Evolutionary conservation across 2,797 vertebrate genomes (phyloP), one percentile per base, ranked within the genome.

Genomic region (Microhierax caerulescens): DNA sequence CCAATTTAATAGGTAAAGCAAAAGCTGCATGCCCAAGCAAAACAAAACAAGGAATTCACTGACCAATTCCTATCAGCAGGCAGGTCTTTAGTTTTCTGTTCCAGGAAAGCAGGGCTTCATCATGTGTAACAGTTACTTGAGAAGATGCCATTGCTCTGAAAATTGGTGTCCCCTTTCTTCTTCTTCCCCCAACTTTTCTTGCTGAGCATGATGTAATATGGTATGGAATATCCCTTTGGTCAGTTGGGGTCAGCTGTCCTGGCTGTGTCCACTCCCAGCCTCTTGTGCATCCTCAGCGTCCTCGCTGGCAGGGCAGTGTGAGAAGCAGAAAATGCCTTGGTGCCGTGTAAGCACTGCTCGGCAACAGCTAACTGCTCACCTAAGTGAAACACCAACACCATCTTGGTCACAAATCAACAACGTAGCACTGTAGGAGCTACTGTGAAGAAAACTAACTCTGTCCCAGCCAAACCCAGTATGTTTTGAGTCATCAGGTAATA

Each of bases 51-150:
- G 43, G 43, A 43, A 43, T 19, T 19, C 3, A 32, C 39, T 74
- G 54, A 7, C 36, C 18, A 36, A 4, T 39, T 57, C 10, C 12
- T n/a, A 28, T 45, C 1, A 0, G 2, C 30, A 56, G 11, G 10
- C 10, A 39, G 21, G 8, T 64, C 30, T 36, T 70, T 36, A 59
- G 7, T 30, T 59, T 53, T 34, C 45, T 18, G 10, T 39, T 78
- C 23, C 20, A 50, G 59, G 47, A 83, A 54, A 73, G 16, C 32
- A 67, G 27, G 17, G 14, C 32, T 72, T 19, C 17, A 25, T 43
- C 27, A 54, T 1, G 1, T 0, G 0, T 48, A 39, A 53, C 0
- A 0, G 20, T 54, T 24, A n/a, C 32, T n/a, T 67, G 37, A 34
- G 59, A 73, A 73, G 53, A 36, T 32, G 21, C 7, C 23, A 23